Percentiles rank a stretch among this genome's conserved stretches.
Conservation (phyloP, 2,888 invertebrate species). For the Lathronympha strigana region DNA sequence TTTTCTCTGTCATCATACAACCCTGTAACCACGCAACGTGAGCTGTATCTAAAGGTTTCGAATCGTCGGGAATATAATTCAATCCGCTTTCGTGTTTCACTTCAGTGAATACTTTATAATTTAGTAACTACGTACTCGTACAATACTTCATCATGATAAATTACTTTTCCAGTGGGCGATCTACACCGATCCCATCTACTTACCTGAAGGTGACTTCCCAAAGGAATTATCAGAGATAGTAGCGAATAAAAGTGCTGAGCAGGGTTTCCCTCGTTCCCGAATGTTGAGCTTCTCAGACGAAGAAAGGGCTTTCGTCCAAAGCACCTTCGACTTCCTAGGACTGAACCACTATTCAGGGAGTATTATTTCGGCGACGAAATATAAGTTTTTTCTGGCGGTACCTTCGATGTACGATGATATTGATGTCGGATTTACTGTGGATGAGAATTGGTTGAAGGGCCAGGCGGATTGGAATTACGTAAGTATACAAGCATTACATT, state of each 20-base stretch:
- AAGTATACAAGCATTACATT: too few species aligned
- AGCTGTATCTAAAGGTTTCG: too few species aligned
- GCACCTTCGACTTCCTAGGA: slow-evolving; percentile 73
- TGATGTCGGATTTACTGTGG: slow-evolving; percentile 46
- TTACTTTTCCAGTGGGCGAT: slow-evolving; percentile 65
- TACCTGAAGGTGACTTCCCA: slow-evolving; percentile 80
- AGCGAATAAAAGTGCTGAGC: slow-evolving; percentile 68
- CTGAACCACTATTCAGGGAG: slow-evolving; percentile 87
- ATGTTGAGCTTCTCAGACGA: slow-evolving; percentile 73
- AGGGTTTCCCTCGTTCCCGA: slow-evolving; percentile 71
- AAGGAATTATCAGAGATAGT: slow-evolving; percentile 71
- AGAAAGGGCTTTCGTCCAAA: slow-evolving; percentile 62
- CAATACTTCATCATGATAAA: neutral
- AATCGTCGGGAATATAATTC: too few species aligned
- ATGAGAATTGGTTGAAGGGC: slow-evolving; percentile 24
- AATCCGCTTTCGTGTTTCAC: too few species aligned
- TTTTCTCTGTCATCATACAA: too few species aligned
- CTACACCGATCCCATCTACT: slow-evolving; percentile 79
- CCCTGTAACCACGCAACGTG: too few species aligned
- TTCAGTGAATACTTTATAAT: neutral
- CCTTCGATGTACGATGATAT: slow-evolving; percentile 30
- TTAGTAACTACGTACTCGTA: neutral
- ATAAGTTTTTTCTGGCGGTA: slow-evolving; percentile 35
- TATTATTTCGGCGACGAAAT: slow-evolving; percentile 54
- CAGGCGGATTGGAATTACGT: slow-evolving; percentile 45